These are phyloP conservation scores for Syngnathus floridae DNA, from an alignment of 2,113 vertebrate genomes.

Conservation along the genomic window DNA sequence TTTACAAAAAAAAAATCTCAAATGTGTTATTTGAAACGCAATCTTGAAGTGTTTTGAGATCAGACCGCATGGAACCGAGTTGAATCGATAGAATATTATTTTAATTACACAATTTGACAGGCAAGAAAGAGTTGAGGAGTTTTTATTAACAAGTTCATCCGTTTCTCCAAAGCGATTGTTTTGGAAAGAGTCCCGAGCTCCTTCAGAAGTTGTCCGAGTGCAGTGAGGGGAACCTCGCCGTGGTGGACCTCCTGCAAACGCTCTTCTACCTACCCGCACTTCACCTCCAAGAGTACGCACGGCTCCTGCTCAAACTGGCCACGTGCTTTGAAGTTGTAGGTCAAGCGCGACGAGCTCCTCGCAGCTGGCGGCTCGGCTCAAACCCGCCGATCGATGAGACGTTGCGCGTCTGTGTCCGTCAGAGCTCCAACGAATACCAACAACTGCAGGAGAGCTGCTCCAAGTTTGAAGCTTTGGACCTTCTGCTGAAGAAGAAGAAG, in stretches of 20 bases:
- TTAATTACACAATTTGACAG: too few species aligned
- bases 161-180: conserved; percentile 74
- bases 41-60: too few species aligned
- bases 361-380: too few species aligned
- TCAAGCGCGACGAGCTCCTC: background rate
- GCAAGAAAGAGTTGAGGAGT: background rate
- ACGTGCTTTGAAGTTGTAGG: conserved; percentile 93
- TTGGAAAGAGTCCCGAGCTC: conserved; percentile 84
- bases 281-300: conserved; percentile 83
- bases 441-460: conserved; percentile 84
- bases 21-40: background rate
- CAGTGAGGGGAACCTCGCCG: conserved; percentile 73
- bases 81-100: too few species aligned
- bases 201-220: conserved; percentile 80
- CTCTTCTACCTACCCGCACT: conserved; percentile 84
- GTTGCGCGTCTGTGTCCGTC: background rate
- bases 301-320: conserved; percentile 87
- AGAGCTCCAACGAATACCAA: conserved; percentile 85
- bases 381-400: too few species aligned
- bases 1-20: background rate
- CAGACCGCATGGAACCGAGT: too few species aligned
- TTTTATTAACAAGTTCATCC: background rate
- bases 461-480: conserved; percentile 79
- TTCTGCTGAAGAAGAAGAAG: conserved; percentile 81
- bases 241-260: conserved; percentile 76